A percentile compares a stretch with the other conserved stretches of the same genome.
These are phyloP conservation scores for Cephus pygmeus DNA, from an alignment of 2,888 invertebrate genomes.

Conservation along the genomic window DNA sequence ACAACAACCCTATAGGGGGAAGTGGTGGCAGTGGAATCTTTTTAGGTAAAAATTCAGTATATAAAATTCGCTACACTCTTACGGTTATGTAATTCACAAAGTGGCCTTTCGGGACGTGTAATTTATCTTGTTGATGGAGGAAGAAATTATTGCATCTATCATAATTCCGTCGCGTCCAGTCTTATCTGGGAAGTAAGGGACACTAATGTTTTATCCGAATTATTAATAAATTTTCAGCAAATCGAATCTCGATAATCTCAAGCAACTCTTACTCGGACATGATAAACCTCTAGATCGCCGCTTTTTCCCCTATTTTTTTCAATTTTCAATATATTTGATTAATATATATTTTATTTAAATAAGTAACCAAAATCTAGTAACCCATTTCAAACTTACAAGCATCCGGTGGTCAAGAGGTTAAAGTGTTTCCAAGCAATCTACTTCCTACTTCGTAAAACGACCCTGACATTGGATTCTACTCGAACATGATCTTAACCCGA, in stretches of 20 bases:
- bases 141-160: not conserved
- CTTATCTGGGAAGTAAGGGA: not conserved
- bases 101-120: not conserved
- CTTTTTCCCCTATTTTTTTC: no score
- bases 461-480: not conserved
- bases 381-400: no score
- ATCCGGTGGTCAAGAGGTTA: no score
- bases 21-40: constrained; percentile 70
- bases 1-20: constrained; percentile 59
- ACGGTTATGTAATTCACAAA: not conserved
- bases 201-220: no score
- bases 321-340: no score
- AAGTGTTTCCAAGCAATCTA: not conserved
- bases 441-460: not conserved
- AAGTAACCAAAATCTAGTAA: no score
- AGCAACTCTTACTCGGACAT: not conserved
- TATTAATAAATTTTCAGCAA: not conserved
- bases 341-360: no score
- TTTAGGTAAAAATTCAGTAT: constrained; percentile 36
- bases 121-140: not conserved
- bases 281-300: not conserved
- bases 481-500: not conserved
- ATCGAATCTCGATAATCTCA: not conserved
- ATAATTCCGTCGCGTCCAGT: not conserved
- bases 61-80: not conserved